Base-by-base conservation (phyloP, 2,888 invertebrate genomes). In the Tribolium freemani region DNA sequence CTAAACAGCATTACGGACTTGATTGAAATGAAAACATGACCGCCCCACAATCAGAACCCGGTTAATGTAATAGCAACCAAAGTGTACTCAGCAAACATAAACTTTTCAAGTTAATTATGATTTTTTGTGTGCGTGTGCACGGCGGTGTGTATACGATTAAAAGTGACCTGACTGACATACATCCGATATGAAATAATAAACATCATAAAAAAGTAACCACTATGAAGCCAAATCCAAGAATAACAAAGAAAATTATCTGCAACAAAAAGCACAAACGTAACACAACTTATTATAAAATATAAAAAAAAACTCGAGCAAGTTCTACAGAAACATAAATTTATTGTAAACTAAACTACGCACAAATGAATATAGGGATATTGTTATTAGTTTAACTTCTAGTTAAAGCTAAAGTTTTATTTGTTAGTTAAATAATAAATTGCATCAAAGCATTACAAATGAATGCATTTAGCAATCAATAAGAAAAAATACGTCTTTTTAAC, bases 21-120 rank as follows among this genome's bases (percentile, higher is more conserved):
- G 76, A 77, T 77, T 77, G 76, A 77, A 77, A 74, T 74, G 64
- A 72, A 71, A 68, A 75, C 77, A 74, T 77, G 77, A 74, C 73
- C 74, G 53, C 58, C 66, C 60, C 46, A 45, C 69, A 38, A 71
- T 73, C 71, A 72, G 44, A 56, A 51, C 16, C 5, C 48, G 26
- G 45, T 67, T 69, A 68, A 66, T 53, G 70, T 64, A 69, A 70
- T 50, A 63, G 68, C 68, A 70, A 58, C 48, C 61, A 58, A 72
- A 69, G 58, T 45, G 48, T 63, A 51, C 60, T 26, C 61, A 13
- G 10, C 61, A 50, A 56, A 21, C 21, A 56, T 38, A 44, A 66
- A 45, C 20, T 64, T 64, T 64, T 44, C 45, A 53, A 38, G 64
- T 64, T 64, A 26, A 64, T 64, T 64, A 64, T 53, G 16, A 46